Evolutionary conservation across 2,888 invertebrate genomes (phyloP).

Genomic region (Philereme transversata): DNA sequence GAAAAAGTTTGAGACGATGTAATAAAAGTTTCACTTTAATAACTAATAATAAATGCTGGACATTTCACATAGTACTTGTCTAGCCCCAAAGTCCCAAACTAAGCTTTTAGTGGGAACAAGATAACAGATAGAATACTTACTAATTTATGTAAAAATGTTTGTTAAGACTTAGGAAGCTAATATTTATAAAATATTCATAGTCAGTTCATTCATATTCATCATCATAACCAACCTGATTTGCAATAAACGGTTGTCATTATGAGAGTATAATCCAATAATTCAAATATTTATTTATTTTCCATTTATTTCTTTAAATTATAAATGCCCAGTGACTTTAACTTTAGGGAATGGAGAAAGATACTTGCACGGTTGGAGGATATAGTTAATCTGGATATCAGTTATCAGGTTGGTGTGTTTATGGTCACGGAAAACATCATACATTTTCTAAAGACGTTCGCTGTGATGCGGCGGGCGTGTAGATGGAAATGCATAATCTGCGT

Average conservation of each 20-base stretch:
- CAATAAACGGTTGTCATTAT: conserved; percentile 1
- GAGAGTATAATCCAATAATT: conserved; percentile 2
- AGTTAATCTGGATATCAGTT: conserved; percentile 52
- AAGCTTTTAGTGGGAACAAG: too few species aligned
- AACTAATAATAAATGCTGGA: too few species aligned
- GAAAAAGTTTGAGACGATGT: too few species aligned
- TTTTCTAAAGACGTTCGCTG: too few species aligned
- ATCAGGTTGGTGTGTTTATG: conserved; percentile 54
- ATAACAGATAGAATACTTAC: too few species aligned
- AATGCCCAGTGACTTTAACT: conserved; percentile 69
- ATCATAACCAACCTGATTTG: conserved; percentile 37
- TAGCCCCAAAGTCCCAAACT: too few species aligned
- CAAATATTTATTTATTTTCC: conserved; percentile 42
- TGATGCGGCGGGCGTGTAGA: too few species aligned
- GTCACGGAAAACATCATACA: neutral
- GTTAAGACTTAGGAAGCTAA: too few species aligned
- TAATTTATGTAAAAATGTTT: too few species aligned
- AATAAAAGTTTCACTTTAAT: too few species aligned
- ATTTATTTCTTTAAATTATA: conserved; percentile 44
- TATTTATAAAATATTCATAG: neutral
- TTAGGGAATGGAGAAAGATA: conserved; percentile 58
- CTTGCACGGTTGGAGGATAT: conserved; percentile 47
- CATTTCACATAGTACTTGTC: too few species aligned
- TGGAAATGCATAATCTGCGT: too few species aligned
- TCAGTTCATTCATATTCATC: neutral